Evolutionary conservation across 2,888 invertebrate genomes (phyloP).

Genomic region (Acanthacorydalis orientalis): DNA sequence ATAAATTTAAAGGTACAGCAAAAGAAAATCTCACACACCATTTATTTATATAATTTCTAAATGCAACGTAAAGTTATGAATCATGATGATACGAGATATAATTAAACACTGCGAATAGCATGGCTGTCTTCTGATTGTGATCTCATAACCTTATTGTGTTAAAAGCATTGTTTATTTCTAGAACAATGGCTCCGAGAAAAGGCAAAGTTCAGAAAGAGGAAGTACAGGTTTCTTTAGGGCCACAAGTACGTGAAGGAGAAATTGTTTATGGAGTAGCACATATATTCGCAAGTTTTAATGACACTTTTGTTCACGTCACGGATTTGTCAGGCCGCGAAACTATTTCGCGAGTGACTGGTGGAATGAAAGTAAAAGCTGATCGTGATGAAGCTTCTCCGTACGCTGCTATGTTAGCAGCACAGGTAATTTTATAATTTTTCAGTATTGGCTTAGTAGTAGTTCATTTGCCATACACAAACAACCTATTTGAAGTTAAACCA

Average conservation of each 20-base stretch:
- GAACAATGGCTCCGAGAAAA: slow-evolving; percentile 88
- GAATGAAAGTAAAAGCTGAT: slow-evolving; percentile 99
- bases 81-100: slow-evolving; percentile 1
- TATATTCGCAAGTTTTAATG: slow-evolving; percentile 99
- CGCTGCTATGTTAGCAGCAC: slow-evolving; percentile 99
- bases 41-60: too few relatives aligned
- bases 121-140: neutral
- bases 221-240: slow-evolving; percentile 88
- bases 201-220: slow-evolving; percentile 95
- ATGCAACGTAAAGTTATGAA: too few relatives aligned
- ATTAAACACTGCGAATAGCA: neutral
- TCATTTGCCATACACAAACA: too few relatives aligned
- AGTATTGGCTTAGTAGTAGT: too few relatives aligned
- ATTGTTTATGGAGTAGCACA: slow-evolving; percentile 98
- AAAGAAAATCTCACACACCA: too few relatives aligned
- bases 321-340: slow-evolving; percentile 96
- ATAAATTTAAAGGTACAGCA: too few relatives aligned
- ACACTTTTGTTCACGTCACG: slow-evolving; percentile 99
- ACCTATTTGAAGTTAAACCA: too few relatives aligned
- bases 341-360: slow-evolving; percentile 88
- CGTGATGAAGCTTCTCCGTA: slow-evolving; percentile 99
- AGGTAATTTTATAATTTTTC: slow-evolving; percentile 38
- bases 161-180: slow-evolving; percentile 11
- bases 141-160: slow-evolving; percentile 2
- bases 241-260: slow-evolving; percentile 94